Evolutionary conservation across 1,140 invertebrate species (phyloP).

Genomic region (Tenebrio molitor): DNA sequence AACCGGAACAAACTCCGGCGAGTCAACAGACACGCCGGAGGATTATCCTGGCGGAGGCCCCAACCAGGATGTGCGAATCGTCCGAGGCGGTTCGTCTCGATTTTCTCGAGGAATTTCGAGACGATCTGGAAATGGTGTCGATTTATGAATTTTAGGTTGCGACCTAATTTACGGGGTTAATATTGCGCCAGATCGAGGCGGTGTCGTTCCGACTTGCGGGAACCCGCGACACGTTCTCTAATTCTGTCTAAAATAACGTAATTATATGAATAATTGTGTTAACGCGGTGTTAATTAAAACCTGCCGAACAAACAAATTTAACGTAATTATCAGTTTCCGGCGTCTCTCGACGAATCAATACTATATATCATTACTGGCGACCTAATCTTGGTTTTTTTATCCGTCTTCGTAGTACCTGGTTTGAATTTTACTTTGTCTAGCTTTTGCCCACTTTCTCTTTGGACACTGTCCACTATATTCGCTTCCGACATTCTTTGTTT

Average conservation of each 20-base stretch:
- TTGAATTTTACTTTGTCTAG: constrained; percentile 23
- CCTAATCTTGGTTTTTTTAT: constrained; percentile 10
- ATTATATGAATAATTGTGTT: constrained; percentile 2
- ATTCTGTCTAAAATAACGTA: background rate
- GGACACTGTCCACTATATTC: constrained; percentile 25
- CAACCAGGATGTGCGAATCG: too few relatives aligned
- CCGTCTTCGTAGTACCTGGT: constrained; percentile 8
- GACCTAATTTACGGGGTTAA: background rate
- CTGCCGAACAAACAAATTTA: constrained; percentile 2
- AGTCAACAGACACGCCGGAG: background rate
- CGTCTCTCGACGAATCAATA: background rate
- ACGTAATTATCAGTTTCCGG: constrained; percentile 8
- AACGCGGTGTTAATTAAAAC: constrained; percentile 4
- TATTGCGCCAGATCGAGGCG: too few relatives aligned
- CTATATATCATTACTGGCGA: constrained; percentile 5
- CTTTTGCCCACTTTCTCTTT: constrained; percentile 37
- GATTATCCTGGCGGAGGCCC: constrained; percentile 6
- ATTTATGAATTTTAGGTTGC: background rate
- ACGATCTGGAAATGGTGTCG: background rate
- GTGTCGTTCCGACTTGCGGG: too few relatives aligned
- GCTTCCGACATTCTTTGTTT: constrained; percentile 39
- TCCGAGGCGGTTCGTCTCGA: too few relatives aligned
- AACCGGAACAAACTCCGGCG: constrained; percentile 17
- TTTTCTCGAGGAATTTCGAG: too few relatives aligned
- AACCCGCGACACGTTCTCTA: background rate